Evolutionary conservation across 2,888 invertebrate genomes (phyloP).

Genomic region (Alsophila aescularia): DNA sequence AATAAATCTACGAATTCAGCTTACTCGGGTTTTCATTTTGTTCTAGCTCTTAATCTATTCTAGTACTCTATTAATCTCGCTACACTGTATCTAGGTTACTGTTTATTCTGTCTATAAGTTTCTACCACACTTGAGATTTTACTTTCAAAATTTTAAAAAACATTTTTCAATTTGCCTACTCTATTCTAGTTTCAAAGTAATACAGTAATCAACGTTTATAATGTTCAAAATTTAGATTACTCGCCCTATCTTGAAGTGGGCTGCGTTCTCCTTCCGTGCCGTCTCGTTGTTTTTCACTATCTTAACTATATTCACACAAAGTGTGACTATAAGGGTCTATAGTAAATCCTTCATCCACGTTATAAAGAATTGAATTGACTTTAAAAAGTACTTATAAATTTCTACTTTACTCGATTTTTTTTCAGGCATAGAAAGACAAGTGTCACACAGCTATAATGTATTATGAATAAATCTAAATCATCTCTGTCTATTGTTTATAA

Average conservation of each 20-base stretch:
- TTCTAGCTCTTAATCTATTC: constrained; percentile 71
- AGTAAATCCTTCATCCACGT: constrained; percentile 65
- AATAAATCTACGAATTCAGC: constrained; percentile 66
- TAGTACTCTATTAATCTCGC: constrained; percentile 60
- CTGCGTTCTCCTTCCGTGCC: constrained; percentile 70
- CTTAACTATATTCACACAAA: constrained; percentile 43
- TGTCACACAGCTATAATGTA: no score
- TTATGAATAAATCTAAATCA: no score
- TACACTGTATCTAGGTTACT: constrained; percentile 69
- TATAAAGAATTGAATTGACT: neutral
- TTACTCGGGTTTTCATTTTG: constrained; percentile 55
- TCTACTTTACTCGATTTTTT: no score
- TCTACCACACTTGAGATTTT: constrained; percentile 71
- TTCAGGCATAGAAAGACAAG: no score
- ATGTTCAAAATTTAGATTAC: constrained; percentile 72
- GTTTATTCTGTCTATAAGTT: constrained; percentile 43
- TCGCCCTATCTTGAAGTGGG: constrained; percentile 78
- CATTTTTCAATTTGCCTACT: constrained; percentile 61
- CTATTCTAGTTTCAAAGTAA: constrained; percentile 73
- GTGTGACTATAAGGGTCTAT: constrained; percentile 41
- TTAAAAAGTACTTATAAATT: neutral
- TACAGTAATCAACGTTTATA: constrained; percentile 66
- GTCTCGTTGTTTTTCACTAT: constrained; percentile 69
- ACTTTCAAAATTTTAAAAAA: constrained; percentile 55
- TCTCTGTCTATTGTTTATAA: neutral